These are phyloP conservation scores for Agrilus planipennis DNA, from an alignment of 1,140 invertebrate species.

Conservation along the genomic window DNA sequence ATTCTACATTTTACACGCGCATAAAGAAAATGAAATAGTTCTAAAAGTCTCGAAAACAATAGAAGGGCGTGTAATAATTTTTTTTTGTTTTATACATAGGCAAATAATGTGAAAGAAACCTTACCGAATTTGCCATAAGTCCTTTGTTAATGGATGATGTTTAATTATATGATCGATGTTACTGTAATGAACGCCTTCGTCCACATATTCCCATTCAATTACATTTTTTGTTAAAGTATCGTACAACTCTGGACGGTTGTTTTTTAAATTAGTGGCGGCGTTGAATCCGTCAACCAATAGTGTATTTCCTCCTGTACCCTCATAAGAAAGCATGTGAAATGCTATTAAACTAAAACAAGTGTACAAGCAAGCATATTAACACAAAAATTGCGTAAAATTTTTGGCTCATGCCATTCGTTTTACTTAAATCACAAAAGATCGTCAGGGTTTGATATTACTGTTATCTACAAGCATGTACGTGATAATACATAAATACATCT, in stretches of 20 bases:
- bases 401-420: too few species aligned
- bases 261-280: slow-evolving; percentile 44
- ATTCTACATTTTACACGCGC: background rate
- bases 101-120: too few species aligned
- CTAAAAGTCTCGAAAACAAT: background rate
- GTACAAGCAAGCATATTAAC: too few species aligned
- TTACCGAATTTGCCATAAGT: slow-evolving; percentile 43
- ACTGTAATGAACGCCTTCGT: slow-evolving; percentile 41
- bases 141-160: slow-evolving; percentile 35
- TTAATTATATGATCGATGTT: slow-evolving; percentile 41
- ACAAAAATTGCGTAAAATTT: too few species aligned
- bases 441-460: too few species aligned
- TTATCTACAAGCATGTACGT: too few species aligned
- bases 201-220: slow-evolving; percentile 52
- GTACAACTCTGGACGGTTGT: slow-evolving; percentile 40
- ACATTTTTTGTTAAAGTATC: slow-evolving; percentile 40
- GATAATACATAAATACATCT: too few species aligned
- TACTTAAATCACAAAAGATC: too few species aligned
- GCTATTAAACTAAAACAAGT: slow-evolving; percentile 43
- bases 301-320: slow-evolving; percentile 51
- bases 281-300: slow-evolving; percentile 57
- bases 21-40: background rate
- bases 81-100: too few species aligned
- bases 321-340: slow-evolving; percentile 53
- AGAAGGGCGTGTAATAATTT: too few species aligned